Evolutionary conservation across 2,888 invertebrate species (phyloP).

Genomic region (Hermaeophaga mercurialis): DNA sequence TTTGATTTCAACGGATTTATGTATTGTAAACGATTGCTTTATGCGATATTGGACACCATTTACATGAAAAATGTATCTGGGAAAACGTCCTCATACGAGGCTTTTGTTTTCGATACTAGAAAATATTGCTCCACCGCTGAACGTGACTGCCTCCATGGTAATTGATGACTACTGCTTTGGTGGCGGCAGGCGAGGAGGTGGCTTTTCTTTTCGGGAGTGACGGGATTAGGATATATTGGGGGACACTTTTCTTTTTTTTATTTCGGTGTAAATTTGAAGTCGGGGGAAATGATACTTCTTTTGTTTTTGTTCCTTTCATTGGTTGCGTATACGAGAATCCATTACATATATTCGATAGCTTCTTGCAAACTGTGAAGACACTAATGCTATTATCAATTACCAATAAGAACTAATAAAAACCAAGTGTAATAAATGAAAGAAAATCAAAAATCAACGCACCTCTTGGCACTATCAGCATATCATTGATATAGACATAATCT

Average conservation of each 20-base stretch:
- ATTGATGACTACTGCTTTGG: constrained; percentile 55
- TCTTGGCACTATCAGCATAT: too few species aligned
- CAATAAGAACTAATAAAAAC: too few species aligned
- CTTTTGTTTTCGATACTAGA: constrained; percentile 60
- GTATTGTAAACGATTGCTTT: constrained; percentile 62
- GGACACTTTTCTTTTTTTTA: constrained; percentile 34
- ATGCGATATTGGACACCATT: constrained; percentile 61
- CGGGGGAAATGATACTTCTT: constrained; percentile 1
- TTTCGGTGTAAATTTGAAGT: constrained; percentile 19
- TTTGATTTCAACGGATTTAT: constrained; percentile 61
- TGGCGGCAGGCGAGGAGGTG: constrained; percentile 33
- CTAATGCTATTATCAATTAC: too few species aligned
- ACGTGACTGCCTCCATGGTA: constrained; percentile 58
- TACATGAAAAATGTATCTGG: constrained; percentile 61
- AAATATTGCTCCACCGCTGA: constrained; percentile 56
- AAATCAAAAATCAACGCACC: too few species aligned
- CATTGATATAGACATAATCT: too few species aligned
- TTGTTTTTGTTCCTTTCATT: not conserved
- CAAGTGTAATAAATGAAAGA: too few species aligned
- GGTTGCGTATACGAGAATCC: too few species aligned
- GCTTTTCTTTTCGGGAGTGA: constrained; percentile 28
- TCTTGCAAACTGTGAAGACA: too few species aligned
- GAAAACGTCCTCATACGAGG: constrained; percentile 57
- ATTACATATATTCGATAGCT: too few species aligned
- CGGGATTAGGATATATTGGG: constrained; percentile 35